Evolutionary conservation across 1,140 invertebrate species (phyloP).

Genomic region (Anastrepha ludens): DNA sequence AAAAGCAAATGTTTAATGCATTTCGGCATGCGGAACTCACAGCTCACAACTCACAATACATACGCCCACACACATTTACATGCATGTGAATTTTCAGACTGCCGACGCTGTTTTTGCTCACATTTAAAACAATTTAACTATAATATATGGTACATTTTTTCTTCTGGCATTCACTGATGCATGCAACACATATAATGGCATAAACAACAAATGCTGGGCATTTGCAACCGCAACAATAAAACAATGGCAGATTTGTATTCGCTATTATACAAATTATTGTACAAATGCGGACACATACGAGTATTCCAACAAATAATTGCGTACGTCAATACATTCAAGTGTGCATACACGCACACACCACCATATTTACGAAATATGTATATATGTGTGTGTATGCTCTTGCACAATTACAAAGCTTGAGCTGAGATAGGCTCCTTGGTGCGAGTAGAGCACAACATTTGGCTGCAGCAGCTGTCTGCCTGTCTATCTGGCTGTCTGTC

Average conservation of each 20-base stretch:
- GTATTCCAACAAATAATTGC: conserved; percentile 36
- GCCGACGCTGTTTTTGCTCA: background rate
- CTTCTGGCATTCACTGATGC: conserved; percentile 8
- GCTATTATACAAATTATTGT: conserved; percentile 30
- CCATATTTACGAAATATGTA: background rate
- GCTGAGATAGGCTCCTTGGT: conserved; percentile 5
- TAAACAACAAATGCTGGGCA: conserved; percentile 4
- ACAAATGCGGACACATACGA: background rate
- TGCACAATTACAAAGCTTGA: background rate
- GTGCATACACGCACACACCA: background rate
- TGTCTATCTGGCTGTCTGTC: background rate
- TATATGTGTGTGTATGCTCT: background rate
- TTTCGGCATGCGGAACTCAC: conserved; percentile 12
- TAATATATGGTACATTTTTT: background rate
- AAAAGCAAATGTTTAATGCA: conserved; percentile 47
- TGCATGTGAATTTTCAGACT: background rate
- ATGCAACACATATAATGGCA: background rate
- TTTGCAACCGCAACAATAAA: background rate
- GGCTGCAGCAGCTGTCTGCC: background rate
- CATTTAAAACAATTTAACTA: conserved; percentile 44
- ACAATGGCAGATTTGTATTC: conserved; percentile 5
- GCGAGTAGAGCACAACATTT: background rate
- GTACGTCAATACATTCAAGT: background rate
- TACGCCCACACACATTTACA: background rate
- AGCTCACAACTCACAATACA: background rate